Conservation (phyloP, 1,140 invertebrate genomes). For the Euwallacea fornicatus region DNA sequence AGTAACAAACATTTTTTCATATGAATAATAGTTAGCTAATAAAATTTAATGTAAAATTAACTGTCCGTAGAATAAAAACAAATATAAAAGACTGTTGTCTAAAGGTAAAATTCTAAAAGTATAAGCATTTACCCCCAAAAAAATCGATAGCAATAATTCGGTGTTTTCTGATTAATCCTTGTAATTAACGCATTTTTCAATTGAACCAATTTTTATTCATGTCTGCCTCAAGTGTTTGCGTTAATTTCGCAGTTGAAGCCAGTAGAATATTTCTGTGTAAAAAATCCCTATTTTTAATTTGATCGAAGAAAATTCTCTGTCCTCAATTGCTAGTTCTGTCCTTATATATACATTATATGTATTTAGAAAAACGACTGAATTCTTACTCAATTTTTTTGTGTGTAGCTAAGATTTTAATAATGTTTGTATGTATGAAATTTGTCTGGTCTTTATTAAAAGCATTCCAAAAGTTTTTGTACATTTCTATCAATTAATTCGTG, state of each 20-base stretch:
- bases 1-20: neutral
- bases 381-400: too few relatives aligned
- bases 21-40: slow-evolving; percentile 27
- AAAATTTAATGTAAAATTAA: slow-evolving; percentile 45
- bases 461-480: too few relatives aligned
- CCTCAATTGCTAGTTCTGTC: slow-evolving; percentile 2
- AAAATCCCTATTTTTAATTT: neutral
- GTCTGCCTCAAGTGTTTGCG: neutral
- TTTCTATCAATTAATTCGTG: too few relatives aligned
- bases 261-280: slow-evolving; percentile 1
- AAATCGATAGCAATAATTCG: slow-evolving; percentile 46
- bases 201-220: neutral
- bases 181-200: too few relatives aligned
- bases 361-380: neutral
- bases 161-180: slow-evolving; percentile 32
- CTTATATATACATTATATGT: slow-evolving; percentile 2
- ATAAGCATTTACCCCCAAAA: slow-evolving; percentile 41
- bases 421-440: too few relatives aligned
- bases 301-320: neutral
- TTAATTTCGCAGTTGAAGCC: too few relatives aligned
- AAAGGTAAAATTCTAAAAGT: slow-evolving; percentile 44
- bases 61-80: slow-evolving; percentile 45
- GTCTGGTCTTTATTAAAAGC: too few relatives aligned
- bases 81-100: slow-evolving; percentile 47
- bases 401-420: too few relatives aligned